Evolutionary conservation across 2,888 invertebrate genomes (phyloP), one percentile per base, ranked within the genome.

Genomic region (Chesias legatella): DNA sequence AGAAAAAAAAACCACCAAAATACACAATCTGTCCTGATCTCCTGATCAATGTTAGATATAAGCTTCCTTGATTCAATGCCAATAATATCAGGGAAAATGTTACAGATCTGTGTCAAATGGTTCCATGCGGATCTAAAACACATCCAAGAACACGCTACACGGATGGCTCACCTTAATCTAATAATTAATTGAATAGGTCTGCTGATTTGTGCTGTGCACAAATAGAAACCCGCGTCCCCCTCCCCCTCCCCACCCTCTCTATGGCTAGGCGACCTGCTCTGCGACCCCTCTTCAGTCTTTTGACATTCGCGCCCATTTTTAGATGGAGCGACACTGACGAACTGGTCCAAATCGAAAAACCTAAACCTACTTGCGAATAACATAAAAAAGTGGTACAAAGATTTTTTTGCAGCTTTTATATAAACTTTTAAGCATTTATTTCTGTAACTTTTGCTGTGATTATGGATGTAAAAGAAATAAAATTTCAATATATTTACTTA

Each of bases 181-280:
- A 85, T 88, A 85, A 88, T 88, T 88, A 88, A 88, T 88, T 82
- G 83, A 84, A 79, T 78, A 72, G 74, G 82, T 80, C 80, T 76
- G 75, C 70, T 86, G 88, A 88, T 88, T 88, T 86, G 86, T 85
- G 78, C 70, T 74, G 79, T 60, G 78, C 86, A 73, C 77, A 88
- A 88, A 88, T 88, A 88, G 86, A 76, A 61, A 55, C 63, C 66
- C 66, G 60, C 70, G 53, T 67, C 61, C 74, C 68, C 61, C 74
- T 74, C 75, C 71, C 73, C 74, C 70, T 63, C 60, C 40, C 53
- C 39, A 25, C 53, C 62, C 61, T 59, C 66, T 51, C 61, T 57
- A 54, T 56, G 57, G 61, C 67, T 53, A 58, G 64, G 58, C 67
- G 63, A 65, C 66, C 60, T 67, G 66, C 60, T 63, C 56, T 65